Base-by-base conservation (phyloP, 1,140 invertebrate species). In the Bombus confusus region DNA sequence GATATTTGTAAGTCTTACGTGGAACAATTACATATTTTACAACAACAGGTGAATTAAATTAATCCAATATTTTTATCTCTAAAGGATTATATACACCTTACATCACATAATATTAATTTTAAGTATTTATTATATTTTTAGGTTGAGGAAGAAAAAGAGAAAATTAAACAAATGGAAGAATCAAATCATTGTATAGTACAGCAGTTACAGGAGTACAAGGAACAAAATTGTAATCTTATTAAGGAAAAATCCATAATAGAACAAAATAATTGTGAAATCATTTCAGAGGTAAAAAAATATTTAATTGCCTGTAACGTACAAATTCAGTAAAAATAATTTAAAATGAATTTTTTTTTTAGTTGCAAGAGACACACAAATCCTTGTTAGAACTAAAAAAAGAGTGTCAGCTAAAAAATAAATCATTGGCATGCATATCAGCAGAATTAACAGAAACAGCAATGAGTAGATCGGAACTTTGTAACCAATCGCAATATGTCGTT, bases 401-500 rank as follows among this genome's bases (percentile, higher is more conserved):
- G 52, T 94, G 91, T 74, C 92, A 94, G 34, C 69, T 86, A 2
- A 95, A 94, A 72, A 92, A 76, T 9, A 89, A 91, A 86, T 92
- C 91, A 37, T 41, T 94, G 25, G 90, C 91, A 4, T 87, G 79
- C 22, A 88, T 95, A n/a, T 91, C 92, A 22, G 88, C 86, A 2
- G 93, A 94, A 83, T 91, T 94, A 34, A 91, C 85, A 13, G 86
- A 93, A 68, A 87, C 89, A 71, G 91, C 92, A 18, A 72, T 90
- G 0, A 92, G 91, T 68, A 91, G 92, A 86, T 91, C 91, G 2
- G 92, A 94, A 83, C 88, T 93, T 22, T 93, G 88, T 37, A 93
- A 92, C 37, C 93, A 94, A 83, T 93, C 92, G 0, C 89, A 94
- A 59, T 71, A 88, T 39, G 90, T 94, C 41, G 87, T 95, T 39